Conservation (phyloP, 2,888 invertebrate species). For the Pseudococcus longispinus region DNA sequence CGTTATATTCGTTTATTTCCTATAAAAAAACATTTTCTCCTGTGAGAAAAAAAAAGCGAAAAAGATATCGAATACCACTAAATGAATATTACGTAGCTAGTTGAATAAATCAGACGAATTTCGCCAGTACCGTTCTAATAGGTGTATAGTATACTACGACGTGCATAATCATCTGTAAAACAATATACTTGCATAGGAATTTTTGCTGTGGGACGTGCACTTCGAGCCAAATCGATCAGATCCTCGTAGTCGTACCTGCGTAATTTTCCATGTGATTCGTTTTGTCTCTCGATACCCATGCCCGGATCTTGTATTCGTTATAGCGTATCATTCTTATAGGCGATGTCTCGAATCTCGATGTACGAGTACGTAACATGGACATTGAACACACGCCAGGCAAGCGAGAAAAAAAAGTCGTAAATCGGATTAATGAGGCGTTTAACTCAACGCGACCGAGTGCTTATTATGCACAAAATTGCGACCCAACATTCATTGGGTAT, state of each 20-base stretch:
- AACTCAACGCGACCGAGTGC: background rate
- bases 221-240: background rate
- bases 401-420: background rate
- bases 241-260: background rate
- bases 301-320: background rate
- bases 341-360: background rate
- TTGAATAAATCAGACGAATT: constrained; percentile 7
- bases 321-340: background rate
- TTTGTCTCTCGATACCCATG: background rate
- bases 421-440: constrained; percentile 3
- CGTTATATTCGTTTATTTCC: background rate
- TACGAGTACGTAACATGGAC: background rate
- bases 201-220: background rate
- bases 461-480: background rate
- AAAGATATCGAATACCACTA: background rate
- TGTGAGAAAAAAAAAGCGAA: background rate
- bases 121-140: background rate
- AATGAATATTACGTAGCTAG: background rate
- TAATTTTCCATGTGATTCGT: background rate
- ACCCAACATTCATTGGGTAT: background rate
- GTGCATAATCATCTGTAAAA: constrained; percentile 1
- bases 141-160: background rate
- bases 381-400: background rate
- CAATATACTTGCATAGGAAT: background rate
- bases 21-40: background rate